A percentile compares a stretch with the other conserved stretches of the same genome.
phyloP scores from a whole-genome alignment of 1,140 invertebrate species.

The Heliconius himera region DNA sequence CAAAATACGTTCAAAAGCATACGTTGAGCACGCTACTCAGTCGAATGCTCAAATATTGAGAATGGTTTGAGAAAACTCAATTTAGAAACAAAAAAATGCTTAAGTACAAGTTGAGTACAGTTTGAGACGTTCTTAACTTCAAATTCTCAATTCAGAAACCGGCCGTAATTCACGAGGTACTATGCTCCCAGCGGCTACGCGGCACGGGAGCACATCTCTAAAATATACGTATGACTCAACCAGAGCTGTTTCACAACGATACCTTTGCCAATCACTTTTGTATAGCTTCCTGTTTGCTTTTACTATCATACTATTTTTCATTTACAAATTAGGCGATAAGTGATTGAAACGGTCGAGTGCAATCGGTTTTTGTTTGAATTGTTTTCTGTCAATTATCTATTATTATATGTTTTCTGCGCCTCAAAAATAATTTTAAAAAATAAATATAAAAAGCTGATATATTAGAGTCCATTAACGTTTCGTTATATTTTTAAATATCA shows the following conservation, averaged over 20 bases:
- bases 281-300: conserved; percentile 72
- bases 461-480: too few relatives aligned
- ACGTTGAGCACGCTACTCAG: too few relatives aligned
- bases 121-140: too few relatives aligned
- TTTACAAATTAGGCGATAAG: conserved; percentile 21
- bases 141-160: too few relatives aligned
- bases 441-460: too few relatives aligned
- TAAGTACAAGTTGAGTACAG: too few relatives aligned
- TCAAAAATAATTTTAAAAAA: neutral
- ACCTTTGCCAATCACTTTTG: conserved; percentile 76
- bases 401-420: neutral
- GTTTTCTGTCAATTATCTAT: neutral
- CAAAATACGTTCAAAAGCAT: too few relatives aligned
- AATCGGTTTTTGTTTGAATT: neutral
- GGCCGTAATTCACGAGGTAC: conserved; percentile 31
- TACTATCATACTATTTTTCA: conserved; percentile 30
- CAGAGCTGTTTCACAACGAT: conserved; percentile 69
- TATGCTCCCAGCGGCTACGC: conserved; percentile 22
- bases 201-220: conserved; percentile 53
- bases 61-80: too few relatives aligned
- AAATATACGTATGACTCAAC: conserved; percentile 74
- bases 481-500: too few relatives aligned
- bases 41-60: too few relatives aligned
- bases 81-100: too few relatives aligned
- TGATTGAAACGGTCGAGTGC: conserved; percentile 22